phyloP scores from a whole-genome alignment of 2,888 invertebrate genomes.

The Rambutsinella grinnellia region DNA sequence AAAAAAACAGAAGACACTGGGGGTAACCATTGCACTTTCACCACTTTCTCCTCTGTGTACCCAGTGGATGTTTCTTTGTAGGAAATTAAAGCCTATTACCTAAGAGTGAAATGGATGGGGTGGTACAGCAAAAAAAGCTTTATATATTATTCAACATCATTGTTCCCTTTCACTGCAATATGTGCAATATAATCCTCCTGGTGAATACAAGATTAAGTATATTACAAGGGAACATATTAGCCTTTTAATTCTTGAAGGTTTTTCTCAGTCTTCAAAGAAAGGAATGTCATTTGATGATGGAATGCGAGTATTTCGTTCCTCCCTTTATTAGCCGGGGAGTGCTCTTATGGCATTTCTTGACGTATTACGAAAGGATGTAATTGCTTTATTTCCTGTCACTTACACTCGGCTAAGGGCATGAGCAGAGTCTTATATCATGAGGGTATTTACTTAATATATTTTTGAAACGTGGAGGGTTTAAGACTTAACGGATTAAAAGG shows the following conservation, averaged over 20 bases:
- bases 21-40: neutral
- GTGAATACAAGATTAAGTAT: conserved; percentile 24
- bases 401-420: neutral
- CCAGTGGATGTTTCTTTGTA: neutral
- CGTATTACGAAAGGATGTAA: neutral
- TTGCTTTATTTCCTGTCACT: neutral
- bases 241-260: conserved; percentile 34
- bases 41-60: neutral
- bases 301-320: conserved; percentile 9
- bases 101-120: neutral
- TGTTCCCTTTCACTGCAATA: conserved; percentile 12
- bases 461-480: neutral
- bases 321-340: neutral
- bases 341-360: neutral
- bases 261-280: neutral
- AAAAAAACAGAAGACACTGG: too few species aligned
- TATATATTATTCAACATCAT: conserved; percentile 1
- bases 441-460: neutral
- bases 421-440: too few species aligned
- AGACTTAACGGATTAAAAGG: neutral
- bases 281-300: conserved; percentile 44
- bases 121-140: neutral
- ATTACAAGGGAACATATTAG: conserved; percentile 21
- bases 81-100: neutral
- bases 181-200: conserved; percentile 22